These are phyloP conservation scores for Cecidostiba fungosa DNA, from an alignment of 2,888 invertebrate genomes.

Conservation along the genomic window DNA sequence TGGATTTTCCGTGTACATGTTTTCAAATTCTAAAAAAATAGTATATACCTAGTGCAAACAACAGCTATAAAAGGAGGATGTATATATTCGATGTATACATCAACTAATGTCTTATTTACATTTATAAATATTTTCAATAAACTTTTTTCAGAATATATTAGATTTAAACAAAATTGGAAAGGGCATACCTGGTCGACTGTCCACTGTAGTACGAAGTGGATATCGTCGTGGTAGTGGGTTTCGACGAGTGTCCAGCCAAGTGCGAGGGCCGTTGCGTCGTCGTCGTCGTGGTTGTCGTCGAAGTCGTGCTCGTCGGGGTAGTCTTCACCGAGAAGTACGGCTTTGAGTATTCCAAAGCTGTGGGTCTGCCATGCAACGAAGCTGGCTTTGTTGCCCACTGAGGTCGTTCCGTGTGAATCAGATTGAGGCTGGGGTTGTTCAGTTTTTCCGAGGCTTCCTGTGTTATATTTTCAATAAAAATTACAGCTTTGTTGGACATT, in stretches of 20 bases:
- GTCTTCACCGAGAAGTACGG: slow-evolving; percentile 75
- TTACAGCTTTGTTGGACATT: not conserved
- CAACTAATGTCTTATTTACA: too few relatives aligned
- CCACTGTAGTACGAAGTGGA: slow-evolving; percentile 66
- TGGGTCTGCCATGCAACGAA: slow-evolving; percentile 69
- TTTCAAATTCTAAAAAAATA: too few relatives aligned
- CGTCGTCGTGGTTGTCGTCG: slow-evolving; percentile 35
- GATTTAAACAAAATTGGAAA: not conserved
- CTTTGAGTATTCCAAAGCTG: slow-evolving; percentile 70
- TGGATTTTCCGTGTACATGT: too few relatives aligned
- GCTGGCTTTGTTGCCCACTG: slow-evolving; percentile 76
- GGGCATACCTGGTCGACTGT: slow-evolving; percentile 74
- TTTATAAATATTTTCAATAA: too few relatives aligned
- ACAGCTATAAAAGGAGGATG: too few relatives aligned
- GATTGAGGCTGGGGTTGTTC: slow-evolving; percentile 71
- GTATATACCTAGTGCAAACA: too few relatives aligned
- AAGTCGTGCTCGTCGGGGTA: slow-evolving; percentile 62
- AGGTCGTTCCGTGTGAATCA: slow-evolving; percentile 75
- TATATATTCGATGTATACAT: too few relatives aligned
- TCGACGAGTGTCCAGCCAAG: slow-evolving; percentile 64
- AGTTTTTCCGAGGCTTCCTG: slow-evolving; percentile 68
- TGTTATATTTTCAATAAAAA: not conserved
- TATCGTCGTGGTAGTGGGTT: slow-evolving; percentile 69
- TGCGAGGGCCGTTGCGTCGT: slow-evolving; percentile 70
- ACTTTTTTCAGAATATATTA: not conserved